phyloP scores from a whole-genome alignment of 2,113 vertebrate genomes.

The Megalops atlanticus region DNA sequence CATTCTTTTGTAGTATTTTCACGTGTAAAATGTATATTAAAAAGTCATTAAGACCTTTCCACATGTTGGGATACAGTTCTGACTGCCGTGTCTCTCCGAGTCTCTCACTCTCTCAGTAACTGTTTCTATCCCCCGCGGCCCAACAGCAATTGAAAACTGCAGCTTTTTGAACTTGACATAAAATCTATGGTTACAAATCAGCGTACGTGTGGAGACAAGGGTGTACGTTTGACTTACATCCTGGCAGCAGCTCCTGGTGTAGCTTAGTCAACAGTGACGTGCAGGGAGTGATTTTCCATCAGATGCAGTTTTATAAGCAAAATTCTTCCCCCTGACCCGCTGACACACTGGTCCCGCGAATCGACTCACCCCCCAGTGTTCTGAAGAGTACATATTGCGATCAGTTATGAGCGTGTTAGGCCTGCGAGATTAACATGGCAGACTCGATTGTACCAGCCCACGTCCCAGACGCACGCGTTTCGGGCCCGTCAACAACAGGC shows the following conservation, averaged over 20 bases:
- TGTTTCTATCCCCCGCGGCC: slow-evolving; percentile 30
- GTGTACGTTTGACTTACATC: slow-evolving; percentile 11
- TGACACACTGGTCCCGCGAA: slow-evolving; percentile 21
- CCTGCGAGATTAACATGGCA: slow-evolving; percentile 47
- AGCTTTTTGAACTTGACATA: slow-evolving; percentile 39
- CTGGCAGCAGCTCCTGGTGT: not conserved
- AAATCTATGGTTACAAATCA: slow-evolving; percentile 46
- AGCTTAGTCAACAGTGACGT: slow-evolving; percentile 4
- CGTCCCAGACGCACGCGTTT: slow-evolving; percentile 37
- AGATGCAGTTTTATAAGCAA: slow-evolving; percentile 1
- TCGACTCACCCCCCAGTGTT: not conserved
- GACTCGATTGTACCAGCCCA: slow-evolving; percentile 33
- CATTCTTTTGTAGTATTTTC: not conserved
- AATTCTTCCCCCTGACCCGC: slow-evolving; percentile 31
- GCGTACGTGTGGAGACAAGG: not conserved
- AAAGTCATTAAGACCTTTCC: not conserved
- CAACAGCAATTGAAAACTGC: slow-evolving; percentile 33
- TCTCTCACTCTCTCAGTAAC: slow-evolving; percentile 36
- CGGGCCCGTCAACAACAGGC: slow-evolving; percentile 47
- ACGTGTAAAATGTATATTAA: not conserved
- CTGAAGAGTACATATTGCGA: slow-evolving; percentile 29
- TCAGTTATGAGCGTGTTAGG: slow-evolving; percentile 34
- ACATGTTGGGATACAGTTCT: not conserved
- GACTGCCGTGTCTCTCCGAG: not conserved
- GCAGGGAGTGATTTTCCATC: not conserved